Conservation (phyloP, 2,113 vertebrate genomes). For the Bambusicola thoracicus region DNA sequence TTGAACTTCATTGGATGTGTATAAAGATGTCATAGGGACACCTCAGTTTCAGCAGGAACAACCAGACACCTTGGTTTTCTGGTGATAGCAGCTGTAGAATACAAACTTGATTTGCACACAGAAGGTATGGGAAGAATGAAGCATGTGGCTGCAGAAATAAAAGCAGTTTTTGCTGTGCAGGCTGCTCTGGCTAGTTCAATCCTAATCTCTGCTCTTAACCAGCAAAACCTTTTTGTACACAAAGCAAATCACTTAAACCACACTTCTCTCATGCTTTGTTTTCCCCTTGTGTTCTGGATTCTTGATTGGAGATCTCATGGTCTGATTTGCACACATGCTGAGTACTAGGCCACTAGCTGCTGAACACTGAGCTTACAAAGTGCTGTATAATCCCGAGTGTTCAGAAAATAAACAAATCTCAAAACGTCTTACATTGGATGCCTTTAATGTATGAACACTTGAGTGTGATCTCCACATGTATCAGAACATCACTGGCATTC, state of each 20-base stretch:
- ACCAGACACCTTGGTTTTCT: not conserved
- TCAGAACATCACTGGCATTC: conserved; percentile 36
- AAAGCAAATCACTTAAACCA: not conserved
- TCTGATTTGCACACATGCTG: not conserved
- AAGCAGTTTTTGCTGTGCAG: not conserved
- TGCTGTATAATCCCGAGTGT: not conserved
- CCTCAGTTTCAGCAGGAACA: not conserved
- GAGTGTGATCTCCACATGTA: conserved; percentile 29
- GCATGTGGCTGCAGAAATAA: not conserved
- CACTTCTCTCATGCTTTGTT: not conserved
- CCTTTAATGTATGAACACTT: not conserved
- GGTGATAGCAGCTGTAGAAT: not conserved
- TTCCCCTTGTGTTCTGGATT: not conserved
- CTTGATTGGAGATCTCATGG: not conserved
- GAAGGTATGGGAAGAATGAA: not conserved
- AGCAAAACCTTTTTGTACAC: not conserved
- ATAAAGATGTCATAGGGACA: not conserved
- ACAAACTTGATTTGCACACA: not conserved
- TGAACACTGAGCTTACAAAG: not conserved
- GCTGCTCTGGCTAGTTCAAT: not conserved
- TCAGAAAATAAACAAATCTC: not conserved
- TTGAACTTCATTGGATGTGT: not conserved
- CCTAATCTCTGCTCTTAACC: not conserved
- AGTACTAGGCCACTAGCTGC: not conserved
- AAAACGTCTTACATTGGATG: not conserved